These are phyloP conservation scores for Melanotaenia duboulayi DNA, from an alignment of 2,113 vertebrate genomes.

Conservation along the genomic window DNA sequence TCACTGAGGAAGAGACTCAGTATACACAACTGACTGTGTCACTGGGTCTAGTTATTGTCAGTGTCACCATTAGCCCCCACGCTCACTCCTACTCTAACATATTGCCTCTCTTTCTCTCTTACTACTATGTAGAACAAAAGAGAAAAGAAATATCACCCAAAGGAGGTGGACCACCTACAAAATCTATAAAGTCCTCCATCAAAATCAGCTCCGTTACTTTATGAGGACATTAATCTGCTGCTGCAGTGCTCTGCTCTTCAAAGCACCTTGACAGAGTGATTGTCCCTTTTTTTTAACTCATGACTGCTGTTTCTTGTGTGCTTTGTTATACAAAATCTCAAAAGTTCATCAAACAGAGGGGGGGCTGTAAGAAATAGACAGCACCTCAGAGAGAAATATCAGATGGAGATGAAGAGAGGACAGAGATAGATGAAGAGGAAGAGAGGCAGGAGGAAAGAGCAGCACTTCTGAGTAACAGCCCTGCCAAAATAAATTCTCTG, in stretches of 20 bases:
- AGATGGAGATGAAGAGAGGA: constrained; percentile 70
- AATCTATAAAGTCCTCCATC: constrained; percentile 84
- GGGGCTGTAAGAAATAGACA: constrained; percentile 58
- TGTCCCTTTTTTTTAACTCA: constrained; percentile 61
- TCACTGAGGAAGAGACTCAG: constrained; percentile 48
- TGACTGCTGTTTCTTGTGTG: constrained; percentile 61
- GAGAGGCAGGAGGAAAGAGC: constrained; percentile 67
- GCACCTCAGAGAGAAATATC: constrained; percentile 68
- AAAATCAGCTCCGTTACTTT: constrained; percentile 79
- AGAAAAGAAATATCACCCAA: constrained; percentile 75
- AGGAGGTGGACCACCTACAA: constrained; percentile 76
- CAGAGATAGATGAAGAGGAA: constrained; percentile 72
- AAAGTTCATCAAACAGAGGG: constrained; percentile 76
- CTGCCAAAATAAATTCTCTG: constrained; percentile 77
- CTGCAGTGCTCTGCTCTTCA: constrained; percentile 78
- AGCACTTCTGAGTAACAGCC: constrained; percentile 73
- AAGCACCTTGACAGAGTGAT: constrained; percentile 80
- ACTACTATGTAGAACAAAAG: constrained; percentile 76
- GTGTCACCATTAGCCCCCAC: constrained; percentile 47
- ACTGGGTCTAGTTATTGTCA: constrained; percentile 57
- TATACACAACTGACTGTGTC: constrained; percentile 46
- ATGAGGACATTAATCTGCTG: constrained; percentile 82
- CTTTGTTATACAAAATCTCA: constrained; percentile 77
- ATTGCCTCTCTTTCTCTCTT: constrained; percentile 37
- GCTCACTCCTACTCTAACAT: constrained; percentile 27